Base-by-base conservation (phyloP, 37 sponge, comb jelly and placozoan species). In the Cliona cf. orientalis region DNA sequence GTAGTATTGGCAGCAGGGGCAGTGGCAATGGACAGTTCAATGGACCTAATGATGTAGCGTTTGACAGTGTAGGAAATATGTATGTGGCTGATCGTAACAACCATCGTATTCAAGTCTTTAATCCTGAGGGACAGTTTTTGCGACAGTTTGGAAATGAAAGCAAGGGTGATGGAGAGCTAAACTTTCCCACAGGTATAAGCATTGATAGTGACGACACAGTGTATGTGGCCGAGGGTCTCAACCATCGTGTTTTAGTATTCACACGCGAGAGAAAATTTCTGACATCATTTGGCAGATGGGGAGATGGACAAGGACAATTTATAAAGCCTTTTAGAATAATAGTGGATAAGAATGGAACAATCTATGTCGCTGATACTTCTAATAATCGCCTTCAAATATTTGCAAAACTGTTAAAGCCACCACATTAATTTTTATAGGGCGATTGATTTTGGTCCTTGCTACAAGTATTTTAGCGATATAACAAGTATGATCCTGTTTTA, bases 41-140 rank as follows among this genome's bases (percentile, higher is more conserved):
- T 42, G 66, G 60, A 31, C 72, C 80, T 9, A 46, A 56, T 71
- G 87, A 72, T 6, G 75, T 86, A 22, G 79, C 69, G 25, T 57
- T 79, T 39, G 79, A 79, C 74, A 44, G 57, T 12, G 40, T 38
- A 21, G 81, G 81, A 0, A 71, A 78, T 36, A 75, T 79, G 72
- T 86, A 72, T 38, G 73, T 86, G 6, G 58, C 80, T 40, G 87
- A 86, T 35, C 49, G 35, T 31, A 43, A 72, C 67, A 86, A 76
- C 36, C 74, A 86, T 74, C 35, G 87, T 17, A 58, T 86, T 17
- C 87, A 86, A 66, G 66, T 79, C 6, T 86, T 86, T 80, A 78
- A 37, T 34, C 34, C 37, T 5, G 66, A 65, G 5, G 72, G 72
- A 7, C 28, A 72, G 55, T 37, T 39, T 23, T 9, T 46, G 12